Evolutionary conservation across 2,797 vertebrate species (phyloP), one percentile per base, ranked within the genome.

Genomic region (Poecile montanus): DNA sequence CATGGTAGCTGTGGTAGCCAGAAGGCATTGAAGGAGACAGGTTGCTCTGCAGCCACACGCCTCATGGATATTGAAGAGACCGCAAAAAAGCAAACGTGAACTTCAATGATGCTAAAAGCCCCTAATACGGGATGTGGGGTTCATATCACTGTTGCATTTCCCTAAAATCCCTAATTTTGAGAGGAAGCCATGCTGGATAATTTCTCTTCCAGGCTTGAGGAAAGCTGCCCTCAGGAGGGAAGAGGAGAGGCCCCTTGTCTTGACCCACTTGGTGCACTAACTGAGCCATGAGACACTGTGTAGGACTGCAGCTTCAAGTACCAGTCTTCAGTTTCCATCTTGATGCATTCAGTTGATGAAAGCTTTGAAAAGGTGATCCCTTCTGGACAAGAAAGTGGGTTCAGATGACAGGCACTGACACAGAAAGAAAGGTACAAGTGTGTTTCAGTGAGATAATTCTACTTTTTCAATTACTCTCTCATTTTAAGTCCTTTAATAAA

Each of bases 391-490:
- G 57, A 70, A 63, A 67, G 47, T 34, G 22, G 5, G 15, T 88
- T 87, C 48, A 61, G 42, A 57, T 63, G 89, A 88, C 50, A 91
- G 32, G 34, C 70, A 73, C 29, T 51, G 34, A 50, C 90, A 60
- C 61, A 73, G 48, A 68, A 30, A 88, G 45, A 70, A 91, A 78
- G 2, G n/a, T 21, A 9, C 36, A 58, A 67, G 38, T 65, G 58
- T 19, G 56, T 90, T 79, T 91, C 74, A 79, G 58, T 56, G 71
- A 88, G 50, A 80, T 77, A 25, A 58, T 83, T 80, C 53, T 62
- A 82, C 53, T 77, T 90, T 94, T 94, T 79, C 77, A 91, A 87
- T 87, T 80, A 90, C 50, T 9, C 29, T 87, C 72, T 90, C 53
- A 90, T 83, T 71, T 79, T 9, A 66, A 65, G 42, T 29, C 36